Base-by-base conservation (phyloP, 2,888 invertebrate species). In the Pammene fasciana region DNA sequence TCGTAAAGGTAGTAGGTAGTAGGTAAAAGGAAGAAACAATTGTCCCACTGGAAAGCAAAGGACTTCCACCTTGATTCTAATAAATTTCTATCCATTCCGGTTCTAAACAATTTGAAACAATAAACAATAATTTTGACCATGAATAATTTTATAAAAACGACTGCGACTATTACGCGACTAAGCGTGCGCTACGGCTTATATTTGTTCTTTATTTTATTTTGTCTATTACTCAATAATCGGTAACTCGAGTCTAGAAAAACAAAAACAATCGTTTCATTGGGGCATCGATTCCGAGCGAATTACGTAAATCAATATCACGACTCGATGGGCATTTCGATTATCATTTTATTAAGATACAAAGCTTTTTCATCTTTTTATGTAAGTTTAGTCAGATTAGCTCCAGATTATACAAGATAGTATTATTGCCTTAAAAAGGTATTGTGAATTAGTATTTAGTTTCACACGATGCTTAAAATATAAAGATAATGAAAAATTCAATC, bases 251-350 rank as follows among this genome's bases (percentile, higher is more conserved):
- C 73, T 73, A 70, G 54, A 78, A 82, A 79, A 81, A 73, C 62
- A 79, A 76, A 81, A 82, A 83, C 79, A 83, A 82, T 79, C 75
- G 78, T 75, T 73, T 73, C 67, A 71, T 73, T 72, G 76, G 73
- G 79, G 77, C 80, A 82, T 80, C 75, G 78, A 78, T 87, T 87
- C 82, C 85, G 82, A 79, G 80, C 79, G 74, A 76, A 79, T 87
- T 87, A 81, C 85, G 82, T 82, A 82, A 87, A 82, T 79, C 74
- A 79, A 79, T 82, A 79, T 68, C 85, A 82, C 82, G 82, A 79
- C 74, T 73, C 76, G 72, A 70, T 70, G 73, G 75, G 61, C 64
- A 68, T 62, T 65, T 57, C 64, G 61, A 48, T 52, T 65, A 67
- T 68, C 65, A 68, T 65, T 70, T 70, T 26, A 55, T 67, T 67